These are phyloP conservation scores for Chlorospingus semifuscus DNA, from an alignment of 2,797 vertebrate species.

Conservation along the genomic window DNA sequence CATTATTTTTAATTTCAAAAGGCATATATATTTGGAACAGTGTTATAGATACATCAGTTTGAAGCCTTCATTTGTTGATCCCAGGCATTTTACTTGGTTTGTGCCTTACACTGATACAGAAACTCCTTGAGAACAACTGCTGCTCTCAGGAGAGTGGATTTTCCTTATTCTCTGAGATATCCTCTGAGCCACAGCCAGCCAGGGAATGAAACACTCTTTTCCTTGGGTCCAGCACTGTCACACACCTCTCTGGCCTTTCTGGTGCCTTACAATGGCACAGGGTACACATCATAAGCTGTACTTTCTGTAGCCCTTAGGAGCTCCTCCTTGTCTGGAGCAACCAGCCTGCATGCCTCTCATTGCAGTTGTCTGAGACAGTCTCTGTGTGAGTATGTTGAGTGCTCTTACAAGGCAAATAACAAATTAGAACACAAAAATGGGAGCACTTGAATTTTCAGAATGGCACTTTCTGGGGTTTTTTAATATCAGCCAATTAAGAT, in stretches of 20 bases:
- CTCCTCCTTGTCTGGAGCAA: not conserved
- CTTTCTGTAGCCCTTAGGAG: not conserved
- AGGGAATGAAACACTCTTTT: not conserved
- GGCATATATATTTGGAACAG: not conserved
- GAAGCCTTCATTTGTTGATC: not conserved
- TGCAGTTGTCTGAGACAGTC: not conserved
- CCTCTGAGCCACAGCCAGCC: not conserved
- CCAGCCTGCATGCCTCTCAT: not conserved
- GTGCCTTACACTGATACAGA: not conserved
- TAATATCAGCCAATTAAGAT: constrained; percentile 71
- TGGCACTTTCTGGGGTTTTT: constrained; percentile 56
- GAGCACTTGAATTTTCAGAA: constrained; percentile 56
- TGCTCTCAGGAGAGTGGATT: not conserved
- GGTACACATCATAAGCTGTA: not conserved
- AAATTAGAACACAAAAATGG: constrained; percentile 51
- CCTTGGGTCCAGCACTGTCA: not conserved
- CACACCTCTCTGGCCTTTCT: not conserved
- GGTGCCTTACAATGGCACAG: not conserved
- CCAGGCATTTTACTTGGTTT: not conserved
- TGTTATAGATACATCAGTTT: fast-evolving
- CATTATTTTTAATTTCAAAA: not conserved
- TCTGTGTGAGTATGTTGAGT: constrained; percentile 2
- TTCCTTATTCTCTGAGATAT: not conserved
- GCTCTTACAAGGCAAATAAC: constrained; percentile 53
- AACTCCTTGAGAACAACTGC: not conserved